These are phyloP conservation scores for Cryptotis parvus DNA, from an alignment of 2,113 vertebrate genomes.

Conservation along the genomic window DNA sequence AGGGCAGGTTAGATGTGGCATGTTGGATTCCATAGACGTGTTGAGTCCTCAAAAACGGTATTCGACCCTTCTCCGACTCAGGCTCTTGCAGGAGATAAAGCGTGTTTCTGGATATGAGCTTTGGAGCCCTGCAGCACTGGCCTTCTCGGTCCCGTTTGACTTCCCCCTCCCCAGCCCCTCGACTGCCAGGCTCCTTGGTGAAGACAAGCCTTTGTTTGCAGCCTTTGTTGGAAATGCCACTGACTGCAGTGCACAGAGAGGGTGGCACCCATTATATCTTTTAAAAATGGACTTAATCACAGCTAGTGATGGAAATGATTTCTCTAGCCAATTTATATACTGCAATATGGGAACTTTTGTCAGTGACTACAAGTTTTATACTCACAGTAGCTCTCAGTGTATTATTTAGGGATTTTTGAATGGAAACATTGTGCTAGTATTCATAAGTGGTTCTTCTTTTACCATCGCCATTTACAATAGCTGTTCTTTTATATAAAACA, in stretches of 20 bases:
- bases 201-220: too few species aligned
- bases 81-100: background rate
- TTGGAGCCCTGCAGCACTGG: background rate
- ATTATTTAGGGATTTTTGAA: background rate
- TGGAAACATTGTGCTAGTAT: background rate
- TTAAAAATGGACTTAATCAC: conserved; percentile 35
- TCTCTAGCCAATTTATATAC: background rate
- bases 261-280: background rate
- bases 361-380: conserved; percentile 18
- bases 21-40: background rate
- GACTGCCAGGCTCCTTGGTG: background rate
- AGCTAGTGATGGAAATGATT: background rate
- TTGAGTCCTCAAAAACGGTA: background rate
- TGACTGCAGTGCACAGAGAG: background rate
- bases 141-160: too few species aligned
- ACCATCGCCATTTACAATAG: background rate
- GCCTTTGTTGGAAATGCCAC: background rate
- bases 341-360: background rate
- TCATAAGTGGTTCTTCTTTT: background rate
- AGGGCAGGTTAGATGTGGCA: background rate
- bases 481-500: background rate
- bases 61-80: background rate
- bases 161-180: too few species aligned
- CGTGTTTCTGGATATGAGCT: background rate
- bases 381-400: background rate